Conservation (phyloP, 2,888 invertebrate species). For the Apamea monoglypha region DNA sequence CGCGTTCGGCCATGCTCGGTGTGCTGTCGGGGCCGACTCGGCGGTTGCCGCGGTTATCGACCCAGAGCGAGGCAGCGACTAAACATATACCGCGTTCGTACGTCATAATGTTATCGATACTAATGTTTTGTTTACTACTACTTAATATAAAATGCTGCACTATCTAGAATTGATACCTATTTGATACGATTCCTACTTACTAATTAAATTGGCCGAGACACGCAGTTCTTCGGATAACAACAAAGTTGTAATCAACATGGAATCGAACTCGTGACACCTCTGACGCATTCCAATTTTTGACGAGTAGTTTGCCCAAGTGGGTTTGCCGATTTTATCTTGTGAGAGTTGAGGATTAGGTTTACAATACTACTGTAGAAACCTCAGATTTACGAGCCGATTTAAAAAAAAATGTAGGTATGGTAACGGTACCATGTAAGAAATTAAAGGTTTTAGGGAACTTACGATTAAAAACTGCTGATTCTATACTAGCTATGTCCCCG, state of each 20-base stretch:
- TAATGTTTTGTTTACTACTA: conserved; percentile 18
- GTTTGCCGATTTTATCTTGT: background rate
- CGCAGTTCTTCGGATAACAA: background rate
- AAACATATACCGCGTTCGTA: conserved; percentile 26
- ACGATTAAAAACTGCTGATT: no score
- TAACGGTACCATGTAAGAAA: no score
- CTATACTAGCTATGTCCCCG: no score
- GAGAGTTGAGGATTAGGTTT: background rate
- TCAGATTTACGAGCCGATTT: no score
- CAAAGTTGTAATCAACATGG: conserved; percentile 12
- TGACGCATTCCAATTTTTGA: background rate
- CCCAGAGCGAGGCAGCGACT: conserved; percentile 46
- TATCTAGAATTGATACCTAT: background rate
- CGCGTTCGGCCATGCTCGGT: conserved; percentile 56
- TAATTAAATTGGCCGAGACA: no score
- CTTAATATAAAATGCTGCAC: background rate
- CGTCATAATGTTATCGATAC: conserved; percentile 17
- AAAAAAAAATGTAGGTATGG: no score
- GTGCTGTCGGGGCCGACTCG: conserved; percentile 57
- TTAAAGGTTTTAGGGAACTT: no score
- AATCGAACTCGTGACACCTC: conserved; percentile 16
- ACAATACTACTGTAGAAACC: background rate
- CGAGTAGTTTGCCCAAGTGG: background rate
- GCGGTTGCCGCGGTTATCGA: conserved; percentile 62
- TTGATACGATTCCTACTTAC: background rate